These are phyloP conservation scores for Pseudoatta argentina DNA, from an alignment of 1,140 invertebrate species.

Conservation along the genomic window DNA sequence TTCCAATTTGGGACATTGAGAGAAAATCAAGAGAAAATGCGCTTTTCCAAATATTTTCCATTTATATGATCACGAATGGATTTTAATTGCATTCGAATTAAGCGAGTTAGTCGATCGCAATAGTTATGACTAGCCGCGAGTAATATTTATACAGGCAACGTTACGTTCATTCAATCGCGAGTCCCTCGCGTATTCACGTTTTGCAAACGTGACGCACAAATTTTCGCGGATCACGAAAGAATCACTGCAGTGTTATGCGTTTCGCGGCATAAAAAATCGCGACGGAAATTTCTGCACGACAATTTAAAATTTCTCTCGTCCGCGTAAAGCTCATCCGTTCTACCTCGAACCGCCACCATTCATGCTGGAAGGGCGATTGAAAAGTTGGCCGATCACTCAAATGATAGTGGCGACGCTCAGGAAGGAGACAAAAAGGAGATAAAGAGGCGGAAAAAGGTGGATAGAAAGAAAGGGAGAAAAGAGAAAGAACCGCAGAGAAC, in stretches of 20 bases:
- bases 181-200: neutral
- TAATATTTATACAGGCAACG: conserved; percentile 37
- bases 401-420: neutral
- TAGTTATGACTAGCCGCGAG: conserved; percentile 17
- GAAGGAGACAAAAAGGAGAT: neutral
- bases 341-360: conserved; percentile 2
- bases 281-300: neutral
- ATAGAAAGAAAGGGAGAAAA: neutral
- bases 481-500: neutral
- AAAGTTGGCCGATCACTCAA: conserved; percentile 58
- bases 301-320: conserved; percentile 44
- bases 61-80: conserved; percentile 28
- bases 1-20: conserved; percentile 18
- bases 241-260: neutral
- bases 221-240: neutral
- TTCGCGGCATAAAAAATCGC: neutral
- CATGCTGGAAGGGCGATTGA: conserved; percentile 23
- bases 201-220: neutral
- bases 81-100: conserved; percentile 47
- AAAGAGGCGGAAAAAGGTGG: conserved; percentile 28
- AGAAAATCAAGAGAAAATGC: neutral
- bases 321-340: neutral
- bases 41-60: conserved; percentile 53
- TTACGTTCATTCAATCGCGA: neutral
- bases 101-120: conserved; percentile 35